Evolutionary conservation across 2,113 vertebrate genomes (phyloP), one percentile per base, ranked within the genome.

Genomic region (Tachycineta bicolor): DNA sequence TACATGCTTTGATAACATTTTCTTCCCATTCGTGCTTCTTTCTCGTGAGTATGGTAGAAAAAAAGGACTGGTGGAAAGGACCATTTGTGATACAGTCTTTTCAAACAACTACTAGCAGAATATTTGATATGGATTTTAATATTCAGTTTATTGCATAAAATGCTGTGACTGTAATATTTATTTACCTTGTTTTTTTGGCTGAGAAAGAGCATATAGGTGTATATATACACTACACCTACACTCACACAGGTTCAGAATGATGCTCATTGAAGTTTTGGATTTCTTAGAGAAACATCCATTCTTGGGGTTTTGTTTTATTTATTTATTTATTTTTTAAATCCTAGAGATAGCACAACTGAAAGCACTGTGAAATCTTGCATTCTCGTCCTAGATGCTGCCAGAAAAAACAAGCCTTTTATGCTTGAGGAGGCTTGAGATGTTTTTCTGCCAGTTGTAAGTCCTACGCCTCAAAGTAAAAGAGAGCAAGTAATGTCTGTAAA

Each of bases 321-420:
- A 37, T 37, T 37, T 37, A 37, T 37, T 20, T 85, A 81, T 83
- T 47, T 31, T 50, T 85, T 89, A 90, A 95, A 83, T 86, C 64
- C 77, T 86, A 82, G 83, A 94, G 95, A 95, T 91, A 93, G 88
- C 76, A 76, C 43, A 83, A 73, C 92, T 93, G 80, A 94, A 84
- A 68, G 80, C n/a, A 68, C 92, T 83, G 76, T 81, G 37, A 86
- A 92, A 71, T 82, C 62, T 86, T 95, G 83, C 88, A 60, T 93
- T 96, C 77, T 90, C 1, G 0, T 96, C 83, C 79, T 52, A 78
- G 76, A 60, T 81, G 58, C 58, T 95, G 94, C 94, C 93, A 96
- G 96, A 26, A 90, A 92, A 94, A 94, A 92, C 88, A 96, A 94
- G 69, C n/a, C 47, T 93, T 92, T 92, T 94, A 86, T 86, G 89